These are phyloP conservation scores for Astropecten irregularis DNA, from an alignment of 53 echinoderm and acorn worm genomes.

Conservation along the genomic window DNA sequence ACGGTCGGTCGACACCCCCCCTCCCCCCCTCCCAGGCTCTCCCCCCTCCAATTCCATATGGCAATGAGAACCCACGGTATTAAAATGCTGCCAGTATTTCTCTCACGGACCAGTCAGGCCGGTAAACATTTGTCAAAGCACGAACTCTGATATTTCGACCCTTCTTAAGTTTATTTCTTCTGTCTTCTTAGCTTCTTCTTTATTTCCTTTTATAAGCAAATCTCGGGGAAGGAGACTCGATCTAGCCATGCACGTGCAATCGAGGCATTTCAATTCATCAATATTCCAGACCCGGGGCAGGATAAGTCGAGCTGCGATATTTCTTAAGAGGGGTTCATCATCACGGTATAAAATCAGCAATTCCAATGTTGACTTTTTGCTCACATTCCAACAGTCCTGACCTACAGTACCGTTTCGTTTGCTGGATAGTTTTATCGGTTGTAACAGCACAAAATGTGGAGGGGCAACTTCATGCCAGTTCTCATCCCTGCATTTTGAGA, in stretches of 20 bases:
- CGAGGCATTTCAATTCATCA: conserved; percentile 19
- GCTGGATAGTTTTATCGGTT: too few relatives aligned
- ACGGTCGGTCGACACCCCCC: neutral
- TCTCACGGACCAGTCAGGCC: neutral
- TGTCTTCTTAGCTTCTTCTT: too few relatives aligned
- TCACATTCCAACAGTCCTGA: conserved; percentile 8
- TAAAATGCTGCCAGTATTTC: neutral
- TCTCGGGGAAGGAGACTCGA: neutral
- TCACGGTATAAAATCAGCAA: too few relatives aligned
- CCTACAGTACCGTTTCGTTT: too few relatives aligned
- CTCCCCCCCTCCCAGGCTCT: neutral
- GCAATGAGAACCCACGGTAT: neutral
- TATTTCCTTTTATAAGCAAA: conserved; percentile 25
- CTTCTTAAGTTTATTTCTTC: too few relatives aligned
- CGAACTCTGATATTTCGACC: conserved; percentile 29
- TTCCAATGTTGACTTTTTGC: neutral
- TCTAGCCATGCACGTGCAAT: neutral
- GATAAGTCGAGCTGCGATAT: too few relatives aligned
- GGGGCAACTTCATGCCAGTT: too few relatives aligned
- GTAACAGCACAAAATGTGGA: too few relatives aligned
- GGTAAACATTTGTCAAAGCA: conserved; percentile 44
- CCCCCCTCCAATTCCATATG: neutral
- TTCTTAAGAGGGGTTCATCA: too few relatives aligned
- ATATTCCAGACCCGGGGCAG: conserved; percentile 30
- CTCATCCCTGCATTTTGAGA: too few relatives aligned